These are phyloP conservation scores for Etheostoma spectabile DNA, from an alignment of 2,113 vertebrate genomes.

Conservation along the genomic window DNA sequence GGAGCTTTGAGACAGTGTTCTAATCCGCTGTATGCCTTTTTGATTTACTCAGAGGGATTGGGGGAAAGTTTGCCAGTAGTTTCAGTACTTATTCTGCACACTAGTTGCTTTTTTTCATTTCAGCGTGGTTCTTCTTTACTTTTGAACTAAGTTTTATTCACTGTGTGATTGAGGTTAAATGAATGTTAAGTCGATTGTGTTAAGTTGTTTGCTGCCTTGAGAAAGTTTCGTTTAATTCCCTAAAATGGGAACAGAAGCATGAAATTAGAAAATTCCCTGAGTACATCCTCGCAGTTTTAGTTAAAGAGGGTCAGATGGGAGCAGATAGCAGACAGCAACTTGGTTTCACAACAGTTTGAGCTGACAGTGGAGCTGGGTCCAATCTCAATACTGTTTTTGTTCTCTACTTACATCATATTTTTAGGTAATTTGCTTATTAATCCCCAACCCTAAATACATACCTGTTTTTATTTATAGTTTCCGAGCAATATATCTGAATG, in stretches of 20 bases:
- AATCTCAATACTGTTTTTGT: background rate
- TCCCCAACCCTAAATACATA: background rate
- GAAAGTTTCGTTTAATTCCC: constrained; percentile 45
- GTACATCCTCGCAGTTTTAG: constrained; percentile 18
- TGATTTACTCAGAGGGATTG: constrained; percentile 64
- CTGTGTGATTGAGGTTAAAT: constrained; percentile 37
- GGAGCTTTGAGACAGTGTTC: constrained; percentile 63
- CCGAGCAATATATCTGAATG: background rate
- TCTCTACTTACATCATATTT: background rate
- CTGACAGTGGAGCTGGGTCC: background rate
- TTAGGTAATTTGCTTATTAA: background rate
- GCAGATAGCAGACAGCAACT: constrained; percentile 6
- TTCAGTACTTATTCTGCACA: constrained; percentile 45
- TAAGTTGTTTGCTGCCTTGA: constrained; percentile 52
- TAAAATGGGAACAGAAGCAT: constrained; percentile 50
- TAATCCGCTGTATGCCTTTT: constrained; percentile 65
- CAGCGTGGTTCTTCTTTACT: constrained; percentile 17
- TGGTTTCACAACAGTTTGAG: constrained; percentile 22
- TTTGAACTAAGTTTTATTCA: constrained; percentile 1
- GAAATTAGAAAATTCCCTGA: constrained; percentile 60
- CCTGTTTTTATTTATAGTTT: background rate
- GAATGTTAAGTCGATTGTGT: constrained; percentile 43
- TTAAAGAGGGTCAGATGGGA: constrained; percentile 27
- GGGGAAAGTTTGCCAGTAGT: constrained; percentile 56
- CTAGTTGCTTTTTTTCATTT: constrained; percentile 49